These are phyloP conservation scores for Thereva unica DNA, from an alignment of 2,888 invertebrate genomes.

Conservation along the genomic window DNA sequence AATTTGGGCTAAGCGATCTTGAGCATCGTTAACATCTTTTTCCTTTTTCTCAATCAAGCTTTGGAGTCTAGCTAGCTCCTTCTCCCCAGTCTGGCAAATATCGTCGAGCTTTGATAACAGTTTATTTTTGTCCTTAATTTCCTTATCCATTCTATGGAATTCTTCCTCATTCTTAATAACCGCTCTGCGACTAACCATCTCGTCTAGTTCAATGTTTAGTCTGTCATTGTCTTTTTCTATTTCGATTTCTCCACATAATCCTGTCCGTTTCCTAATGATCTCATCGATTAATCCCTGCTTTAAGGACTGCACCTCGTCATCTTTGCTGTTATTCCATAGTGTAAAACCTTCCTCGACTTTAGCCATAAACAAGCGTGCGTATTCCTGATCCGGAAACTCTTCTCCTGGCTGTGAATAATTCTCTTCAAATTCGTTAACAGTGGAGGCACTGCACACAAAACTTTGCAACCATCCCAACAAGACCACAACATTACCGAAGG, in stretches of 20 bases:
- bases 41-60: slow-evolving; percentile 5
- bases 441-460: slow-evolving; percentile 45
- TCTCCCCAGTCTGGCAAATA: too few species aligned
- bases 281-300: slow-evolving; percentile 46
- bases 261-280: slow-evolving; percentile 46
- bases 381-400: slow-evolving; percentile 46
- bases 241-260: slow-evolving; percentile 41
- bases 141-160: slow-evolving; percentile 43
- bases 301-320: slow-evolving; percentile 47
- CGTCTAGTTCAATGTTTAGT: slow-evolving; percentile 24
- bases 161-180: slow-evolving; percentile 43
- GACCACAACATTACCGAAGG: slow-evolving; percentile 53
- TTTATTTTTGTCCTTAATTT: slow-evolving; percentile 42
- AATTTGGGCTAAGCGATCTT: slow-evolving; percentile 29
- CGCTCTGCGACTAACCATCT: slow-evolving; percentile 13
- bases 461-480: slow-evolving; percentile 53
- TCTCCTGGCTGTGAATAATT: slow-evolving; percentile 30
- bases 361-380: slow-evolving; percentile 44
- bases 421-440: background rate
- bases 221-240: slow-evolving; percentile 46
- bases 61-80: slow-evolving; percentile 30
- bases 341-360: slow-evolving; percentile 49
- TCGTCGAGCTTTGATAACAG: too few species aligned
- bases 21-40: slow-evolving; percentile 24
- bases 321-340: slow-evolving; percentile 39